These are phyloP conservation scores for Anas platyrhynchos DNA, from an alignment of 2,113 vertebrate genomes.

Conservation along the genomic window DNA sequence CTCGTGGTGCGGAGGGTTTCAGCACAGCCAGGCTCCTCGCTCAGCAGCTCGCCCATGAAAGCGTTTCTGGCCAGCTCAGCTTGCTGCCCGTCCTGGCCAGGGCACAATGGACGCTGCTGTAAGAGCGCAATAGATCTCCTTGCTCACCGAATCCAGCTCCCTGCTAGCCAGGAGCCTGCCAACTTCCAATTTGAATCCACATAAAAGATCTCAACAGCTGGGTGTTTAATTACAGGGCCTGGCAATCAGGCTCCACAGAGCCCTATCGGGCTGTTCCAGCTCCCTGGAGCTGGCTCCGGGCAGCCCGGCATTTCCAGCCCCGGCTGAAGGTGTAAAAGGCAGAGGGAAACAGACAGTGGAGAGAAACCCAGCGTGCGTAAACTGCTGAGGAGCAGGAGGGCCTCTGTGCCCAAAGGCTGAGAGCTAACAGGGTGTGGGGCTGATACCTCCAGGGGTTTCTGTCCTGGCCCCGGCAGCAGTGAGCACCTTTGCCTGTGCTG, in stretches of 20 bases:
- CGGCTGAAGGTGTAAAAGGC: fast-evolving
- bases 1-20: background rate
- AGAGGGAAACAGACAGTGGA: background rate
- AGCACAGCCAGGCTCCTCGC: background rate
- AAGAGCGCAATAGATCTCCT: background rate
- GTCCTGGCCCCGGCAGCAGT: background rate
- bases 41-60: background rate
- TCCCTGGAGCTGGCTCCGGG: background rate
- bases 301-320: background rate
- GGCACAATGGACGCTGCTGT: background rate
- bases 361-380: background rate
- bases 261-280: conserved; percentile 26
- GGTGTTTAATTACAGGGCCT: conserved; percentile 35
- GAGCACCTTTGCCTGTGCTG: fast-evolving
- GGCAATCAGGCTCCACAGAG: conserved; percentile 9
- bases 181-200: background rate
- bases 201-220: conserved; percentile 35
- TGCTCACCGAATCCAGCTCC: background rate
- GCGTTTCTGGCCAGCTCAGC: background rate
- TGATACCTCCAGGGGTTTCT: too few species aligned
- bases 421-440: too few species aligned
- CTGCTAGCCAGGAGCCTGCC: background rate
- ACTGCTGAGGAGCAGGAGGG: background rate
- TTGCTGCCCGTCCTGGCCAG: background rate
- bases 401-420: background rate